Evolutionary conservation across 2,888 invertebrate genomes (phyloP).

Genomic region (Osmoderma eremita): DNA sequence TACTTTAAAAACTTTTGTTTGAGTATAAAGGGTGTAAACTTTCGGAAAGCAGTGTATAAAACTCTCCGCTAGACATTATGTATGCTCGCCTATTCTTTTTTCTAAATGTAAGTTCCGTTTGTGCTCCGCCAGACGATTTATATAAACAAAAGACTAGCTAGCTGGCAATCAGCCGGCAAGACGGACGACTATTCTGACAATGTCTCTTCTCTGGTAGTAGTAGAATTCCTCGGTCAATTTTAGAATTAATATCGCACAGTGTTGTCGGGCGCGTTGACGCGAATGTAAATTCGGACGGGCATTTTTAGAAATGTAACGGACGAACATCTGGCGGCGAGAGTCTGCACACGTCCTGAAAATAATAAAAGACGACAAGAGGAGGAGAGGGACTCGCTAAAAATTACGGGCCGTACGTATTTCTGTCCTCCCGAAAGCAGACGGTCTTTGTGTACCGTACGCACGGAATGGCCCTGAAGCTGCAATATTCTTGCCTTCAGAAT

Average conservation of each 20-base stretch:
- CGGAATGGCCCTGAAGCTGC: too few relatives aligned
- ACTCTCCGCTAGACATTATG: too few relatives aligned
- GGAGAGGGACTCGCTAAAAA: not conserved
- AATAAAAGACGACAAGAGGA: constrained; percentile 7
- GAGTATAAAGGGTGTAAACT: too few relatives aligned
- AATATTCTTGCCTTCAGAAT: too few relatives aligned
- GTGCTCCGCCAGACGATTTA: not conserved
- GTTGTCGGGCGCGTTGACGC: constrained; percentile 4
- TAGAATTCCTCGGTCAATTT: constrained; percentile 32
- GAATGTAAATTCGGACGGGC: constrained; percentile 27
- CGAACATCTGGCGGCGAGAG: constrained; percentile 26
- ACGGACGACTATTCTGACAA: constrained; percentile 4
- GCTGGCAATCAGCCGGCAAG: not conserved
- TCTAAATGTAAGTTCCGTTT: constrained; percentile 10
- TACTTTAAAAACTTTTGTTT: too few relatives aligned
- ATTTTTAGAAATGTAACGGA: constrained; percentile 31
- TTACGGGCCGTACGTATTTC: constrained; percentile 10
- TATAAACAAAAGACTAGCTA: constrained; percentile 15
- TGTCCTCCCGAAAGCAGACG: not conserved
- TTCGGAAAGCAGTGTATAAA: too few relatives aligned
- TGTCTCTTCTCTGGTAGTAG: constrained; percentile 13
- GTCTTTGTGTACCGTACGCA: too few relatives aligned
- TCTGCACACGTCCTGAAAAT: constrained; percentile 28
- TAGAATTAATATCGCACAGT: constrained; percentile 26
- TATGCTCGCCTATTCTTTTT: not conserved